Conservation (phyloP, 2,113 vertebrate genomes). For the Crotalus horridus region DNA sequence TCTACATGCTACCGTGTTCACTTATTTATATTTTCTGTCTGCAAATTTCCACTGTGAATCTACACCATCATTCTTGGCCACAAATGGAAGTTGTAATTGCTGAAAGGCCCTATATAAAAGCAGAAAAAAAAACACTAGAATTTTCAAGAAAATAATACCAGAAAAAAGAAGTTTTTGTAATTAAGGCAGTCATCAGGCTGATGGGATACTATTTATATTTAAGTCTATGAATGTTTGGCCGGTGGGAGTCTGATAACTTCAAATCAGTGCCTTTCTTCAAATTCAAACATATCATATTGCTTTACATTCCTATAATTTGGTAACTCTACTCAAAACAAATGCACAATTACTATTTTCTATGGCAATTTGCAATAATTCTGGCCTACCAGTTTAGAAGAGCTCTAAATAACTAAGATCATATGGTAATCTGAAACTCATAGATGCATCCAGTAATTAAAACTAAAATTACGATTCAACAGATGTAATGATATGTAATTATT, state of each 20-base stretch:
- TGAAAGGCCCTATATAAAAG: neutral
- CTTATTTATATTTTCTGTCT: neutral
- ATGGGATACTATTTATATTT: neutral
- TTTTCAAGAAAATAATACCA: neutral
- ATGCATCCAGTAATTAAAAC: constrained; percentile 50
- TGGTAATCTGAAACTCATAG: constrained; percentile 43
- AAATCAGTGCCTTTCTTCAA: neutral
- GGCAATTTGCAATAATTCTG: constrained; percentile 39
- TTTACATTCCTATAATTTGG: neutral
- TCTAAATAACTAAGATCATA: constrained; percentile 34
- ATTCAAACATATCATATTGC: neutral
- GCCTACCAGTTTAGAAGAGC: constrained; percentile 8
- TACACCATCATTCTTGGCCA: neutral
- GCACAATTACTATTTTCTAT: constrained; percentile 24
- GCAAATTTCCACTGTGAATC: neutral
- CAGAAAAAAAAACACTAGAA: neutral
- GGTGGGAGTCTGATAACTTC: neutral
- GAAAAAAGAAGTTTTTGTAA: neutral
- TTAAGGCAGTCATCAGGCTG: neutral
- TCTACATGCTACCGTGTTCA: neutral
- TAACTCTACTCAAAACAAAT: constrained; percentile 29
- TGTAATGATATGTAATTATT: constrained; percentile 56
- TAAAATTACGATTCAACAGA: constrained; percentile 54
- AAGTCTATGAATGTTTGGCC: neutral
- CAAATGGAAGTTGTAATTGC: neutral